phyloP scores from a whole-genome alignment of 1,140 invertebrate species.

The Parasteatoda tepidariorum region DNA sequence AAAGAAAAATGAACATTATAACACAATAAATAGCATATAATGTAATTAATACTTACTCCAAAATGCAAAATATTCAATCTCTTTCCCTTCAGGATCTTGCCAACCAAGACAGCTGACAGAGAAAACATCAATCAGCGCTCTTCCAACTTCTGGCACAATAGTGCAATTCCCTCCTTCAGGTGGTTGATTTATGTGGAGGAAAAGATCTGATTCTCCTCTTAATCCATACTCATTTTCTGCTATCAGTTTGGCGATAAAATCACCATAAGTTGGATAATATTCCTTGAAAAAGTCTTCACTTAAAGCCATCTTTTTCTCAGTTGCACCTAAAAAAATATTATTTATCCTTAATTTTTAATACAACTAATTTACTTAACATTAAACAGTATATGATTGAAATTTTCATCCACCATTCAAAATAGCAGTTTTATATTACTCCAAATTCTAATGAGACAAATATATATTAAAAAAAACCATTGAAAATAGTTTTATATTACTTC shows the following conservation, averaged over 20 bases:
- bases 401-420: too few relatives aligned
- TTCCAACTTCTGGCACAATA: slow-evolving; percentile 57
- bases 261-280: slow-evolving; percentile 65
- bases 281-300: slow-evolving; percentile 65
- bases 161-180: slow-evolving; percentile 64
- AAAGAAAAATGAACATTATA: not conserved
- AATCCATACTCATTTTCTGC: slow-evolving; percentile 63
- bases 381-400: not conserved
- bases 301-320: slow-evolving; percentile 65
- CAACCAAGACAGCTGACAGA: slow-evolving; percentile 64
- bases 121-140: slow-evolving; percentile 65
- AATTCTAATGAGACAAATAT: too few relatives aligned
- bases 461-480: too few relatives aligned
- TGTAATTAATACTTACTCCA: slow-evolving; percentile 62
- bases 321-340: slow-evolving; percentile 46
- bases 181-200: slow-evolving; percentile 66
- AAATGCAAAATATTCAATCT: slow-evolving; percentile 65
- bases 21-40: not conserved
- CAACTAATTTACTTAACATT: not conserved
- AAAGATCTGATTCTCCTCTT: slow-evolving; percentile 64
- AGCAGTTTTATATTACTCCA: too few relatives aligned
- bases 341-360: not conserved
- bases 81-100: slow-evolving; percentile 65
- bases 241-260: slow-evolving; percentile 65
- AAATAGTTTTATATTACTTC: too few relatives aligned